Evolutionary conservation across 2,113 vertebrate genomes (phyloP).

Genomic region (Xenopus laevis): DNA sequence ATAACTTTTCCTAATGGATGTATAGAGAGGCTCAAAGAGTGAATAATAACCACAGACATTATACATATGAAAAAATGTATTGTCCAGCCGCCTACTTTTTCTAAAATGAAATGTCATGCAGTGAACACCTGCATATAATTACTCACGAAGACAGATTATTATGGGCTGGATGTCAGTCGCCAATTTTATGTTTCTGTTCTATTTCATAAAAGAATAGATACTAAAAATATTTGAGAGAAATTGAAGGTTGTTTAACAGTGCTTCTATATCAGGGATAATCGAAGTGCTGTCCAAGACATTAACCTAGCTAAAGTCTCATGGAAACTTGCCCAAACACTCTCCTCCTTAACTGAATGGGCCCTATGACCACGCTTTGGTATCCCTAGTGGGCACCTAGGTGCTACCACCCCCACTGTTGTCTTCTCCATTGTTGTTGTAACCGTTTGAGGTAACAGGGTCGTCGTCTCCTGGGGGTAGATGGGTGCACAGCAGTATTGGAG

Average conservation of each 20-base stretch:
- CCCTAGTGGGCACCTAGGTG: no score
- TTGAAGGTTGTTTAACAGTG: not conserved
- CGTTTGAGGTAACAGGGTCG: no score
- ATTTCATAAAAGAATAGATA: not conserved
- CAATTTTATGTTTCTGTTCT: not conserved
- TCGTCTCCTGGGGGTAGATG: no score
- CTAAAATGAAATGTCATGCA: slow-evolving; percentile 26
- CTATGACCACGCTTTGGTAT: no score
- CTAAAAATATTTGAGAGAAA: not conserved
- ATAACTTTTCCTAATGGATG: slow-evolving; percentile 41
- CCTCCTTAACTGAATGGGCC: no score
- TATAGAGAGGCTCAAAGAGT: slow-evolving; percentile 13
- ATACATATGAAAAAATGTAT: slow-evolving; percentile 31
- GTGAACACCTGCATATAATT: slow-evolving; percentile 34
- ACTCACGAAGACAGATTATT: slow-evolving; percentile 15
- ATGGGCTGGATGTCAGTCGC: not conserved
- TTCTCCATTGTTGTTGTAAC: no score
- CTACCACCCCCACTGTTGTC: no score
- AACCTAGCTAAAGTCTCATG: no score
- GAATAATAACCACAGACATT: slow-evolving; percentile 12
- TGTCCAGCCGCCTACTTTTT: slow-evolving; percentile 4
- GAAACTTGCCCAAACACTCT: no score
- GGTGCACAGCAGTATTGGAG: no score
- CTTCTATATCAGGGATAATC: no score
- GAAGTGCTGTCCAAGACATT: no score